Conservation (phyloP, 2,888 invertebrate genomes). For the Philereme vetulata region DNA sequence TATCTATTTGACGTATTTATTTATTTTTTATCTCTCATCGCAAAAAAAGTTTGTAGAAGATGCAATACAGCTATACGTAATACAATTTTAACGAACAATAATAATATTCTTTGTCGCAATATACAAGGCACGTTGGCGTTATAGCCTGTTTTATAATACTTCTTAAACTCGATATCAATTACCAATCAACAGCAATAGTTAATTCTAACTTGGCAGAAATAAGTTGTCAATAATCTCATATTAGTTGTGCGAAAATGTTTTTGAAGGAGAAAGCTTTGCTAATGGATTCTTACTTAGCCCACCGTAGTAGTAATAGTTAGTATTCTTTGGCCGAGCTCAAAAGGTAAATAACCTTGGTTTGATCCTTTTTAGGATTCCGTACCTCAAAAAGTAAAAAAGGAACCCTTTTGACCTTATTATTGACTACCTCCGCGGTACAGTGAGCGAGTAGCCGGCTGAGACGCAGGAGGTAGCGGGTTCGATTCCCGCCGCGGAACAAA, state of each 20-base stretch:
- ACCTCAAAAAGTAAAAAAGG: no score
- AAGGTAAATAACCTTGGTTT: not conserved
- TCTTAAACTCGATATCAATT: slow-evolving; percentile 26
- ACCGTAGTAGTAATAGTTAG: not conserved
- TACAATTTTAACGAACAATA: slow-evolving; percentile 15
- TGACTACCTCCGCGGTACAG: no score
- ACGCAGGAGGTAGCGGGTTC: no score
- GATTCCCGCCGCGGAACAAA: no score
- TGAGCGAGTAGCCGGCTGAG: no score
- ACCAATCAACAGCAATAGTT: slow-evolving; percentile 15
- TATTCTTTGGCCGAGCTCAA: no score
- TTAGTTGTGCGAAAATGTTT: slow-evolving; percentile 10
- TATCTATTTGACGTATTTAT: no score
- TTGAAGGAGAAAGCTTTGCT: slow-evolving; percentile 3
- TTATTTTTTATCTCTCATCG: no score
- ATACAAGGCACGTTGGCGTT: slow-evolving; percentile 20
- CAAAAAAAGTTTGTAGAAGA: no score
- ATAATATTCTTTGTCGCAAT: slow-evolving; percentile 16
- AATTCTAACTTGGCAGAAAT: slow-evolving; percentile 15
- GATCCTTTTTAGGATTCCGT: no score
- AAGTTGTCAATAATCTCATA: slow-evolving; percentile 14
- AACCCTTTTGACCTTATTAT: no score
- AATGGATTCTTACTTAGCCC: slow-evolving; percentile 2
- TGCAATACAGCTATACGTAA: not conserved
- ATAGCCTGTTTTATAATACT: slow-evolving; percentile 32